Conservation (phyloP, 1,140 invertebrate genomes). For the Platyscapa corneri region DNA sequence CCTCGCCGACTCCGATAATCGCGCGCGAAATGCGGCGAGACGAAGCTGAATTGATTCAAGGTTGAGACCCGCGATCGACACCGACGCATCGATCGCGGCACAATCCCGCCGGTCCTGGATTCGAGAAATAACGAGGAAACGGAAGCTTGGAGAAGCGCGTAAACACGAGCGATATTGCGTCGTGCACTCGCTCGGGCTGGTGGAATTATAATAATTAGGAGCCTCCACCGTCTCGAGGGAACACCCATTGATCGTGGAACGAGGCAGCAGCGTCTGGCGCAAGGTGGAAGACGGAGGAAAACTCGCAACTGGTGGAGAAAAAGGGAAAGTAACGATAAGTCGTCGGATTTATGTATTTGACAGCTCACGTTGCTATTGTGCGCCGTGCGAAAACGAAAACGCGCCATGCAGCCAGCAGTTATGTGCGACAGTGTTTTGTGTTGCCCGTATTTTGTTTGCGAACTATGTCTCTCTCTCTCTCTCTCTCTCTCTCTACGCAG, state of each 20-base stretch:
- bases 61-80: no score
- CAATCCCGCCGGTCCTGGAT: no score
- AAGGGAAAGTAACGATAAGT: not conserved
- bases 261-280: not conserved
- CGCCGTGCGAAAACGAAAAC: not conserved
- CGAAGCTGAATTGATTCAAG: no score
- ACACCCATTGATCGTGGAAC: not conserved
- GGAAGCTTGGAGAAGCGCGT: no score
- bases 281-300: no score
- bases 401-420: not conserved
- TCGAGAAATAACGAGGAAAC: not conserved
- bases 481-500: not conserved
- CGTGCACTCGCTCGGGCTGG: no score
- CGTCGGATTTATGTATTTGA: conserved; percentile 21
- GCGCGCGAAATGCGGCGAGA: no score
- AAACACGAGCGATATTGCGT: no score
- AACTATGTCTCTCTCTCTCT: not conserved
- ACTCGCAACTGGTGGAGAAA: not conserved
- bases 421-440: conserved; percentile 10
- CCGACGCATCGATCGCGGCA: no score
- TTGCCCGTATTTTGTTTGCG: not conserved
- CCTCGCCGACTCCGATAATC: no score
- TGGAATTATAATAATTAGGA: no score
- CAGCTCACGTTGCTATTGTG: not conserved
- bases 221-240: not conserved